phyloP scores from a whole-genome alignment of 2,797 vertebrate species.

The Microtus agrestis region DNA sequence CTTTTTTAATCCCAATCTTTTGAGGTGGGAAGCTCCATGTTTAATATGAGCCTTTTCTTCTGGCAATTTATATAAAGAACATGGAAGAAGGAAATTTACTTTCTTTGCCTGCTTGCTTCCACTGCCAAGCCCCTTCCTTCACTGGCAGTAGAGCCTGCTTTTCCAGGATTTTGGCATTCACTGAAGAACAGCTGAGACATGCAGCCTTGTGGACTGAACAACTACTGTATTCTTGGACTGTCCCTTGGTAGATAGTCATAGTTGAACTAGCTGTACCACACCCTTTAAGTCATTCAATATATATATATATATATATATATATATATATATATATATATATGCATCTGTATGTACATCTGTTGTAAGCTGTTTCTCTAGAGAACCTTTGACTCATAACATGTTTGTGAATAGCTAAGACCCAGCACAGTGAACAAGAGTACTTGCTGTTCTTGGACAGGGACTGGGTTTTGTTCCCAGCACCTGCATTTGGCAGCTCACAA shows the following conservation, averaged over 20 bases:
- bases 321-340: background rate
- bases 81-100: background rate
- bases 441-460: background rate
- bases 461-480: background rate
- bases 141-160: background rate
- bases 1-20: background rate
- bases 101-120: background rate
- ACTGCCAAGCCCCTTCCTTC: background rate
- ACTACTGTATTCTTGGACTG: background rate
- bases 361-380: background rate
- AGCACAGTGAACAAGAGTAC: background rate
- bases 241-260: background rate
- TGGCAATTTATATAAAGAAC: background rate
- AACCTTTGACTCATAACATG: background rate
- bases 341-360: background rate
- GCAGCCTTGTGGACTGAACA: background rate
- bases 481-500: background rate
- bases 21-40: no score
- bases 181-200: background rate
- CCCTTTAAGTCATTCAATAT: no score
- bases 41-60: background rate
- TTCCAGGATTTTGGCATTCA: background rate
- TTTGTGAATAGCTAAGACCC: background rate
- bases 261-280: background rate
- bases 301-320: background rate